phyloP scores from a whole-genome alignment of 2,888 invertebrate genomes.

The Acrobasis consociella region DNA sequence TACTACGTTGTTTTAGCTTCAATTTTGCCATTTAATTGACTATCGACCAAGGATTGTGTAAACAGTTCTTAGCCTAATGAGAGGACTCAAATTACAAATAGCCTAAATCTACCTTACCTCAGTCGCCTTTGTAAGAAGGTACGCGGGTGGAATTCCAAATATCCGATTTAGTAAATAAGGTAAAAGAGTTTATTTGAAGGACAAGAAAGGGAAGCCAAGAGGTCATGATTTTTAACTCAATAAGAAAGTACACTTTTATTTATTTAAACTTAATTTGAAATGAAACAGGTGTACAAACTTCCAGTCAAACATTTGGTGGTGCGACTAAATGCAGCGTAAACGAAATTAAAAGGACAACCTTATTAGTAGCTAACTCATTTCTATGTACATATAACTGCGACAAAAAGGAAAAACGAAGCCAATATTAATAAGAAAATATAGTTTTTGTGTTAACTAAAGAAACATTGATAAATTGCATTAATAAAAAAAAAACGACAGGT shows the following conservation, averaged over 20 bases:
- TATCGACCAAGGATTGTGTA: conserved; percentile 6
- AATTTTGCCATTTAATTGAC: background rate
- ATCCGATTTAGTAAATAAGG: conserved; percentile 38
- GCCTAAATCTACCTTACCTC: conserved; percentile 36
- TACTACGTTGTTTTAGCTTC: background rate
- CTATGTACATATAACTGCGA: too few relatives aligned
- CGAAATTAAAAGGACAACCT: too few relatives aligned
- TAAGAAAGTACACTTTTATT: too few relatives aligned
- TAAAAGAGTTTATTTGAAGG: conserved; percentile 38
- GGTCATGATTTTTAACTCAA: conserved; percentile 1
- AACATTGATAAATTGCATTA: background rate
- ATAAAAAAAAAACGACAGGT: too few relatives aligned
- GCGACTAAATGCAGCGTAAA: too few relatives aligned
- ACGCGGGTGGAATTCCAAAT: conserved; percentile 41
- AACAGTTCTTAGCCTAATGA: conserved; percentile 18
- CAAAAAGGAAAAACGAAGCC: too few relatives aligned
- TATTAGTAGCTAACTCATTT: too few relatives aligned
- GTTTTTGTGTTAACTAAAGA: too few relatives aligned
- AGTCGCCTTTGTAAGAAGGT: conserved; percentile 24
- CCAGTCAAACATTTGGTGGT: too few relatives aligned
- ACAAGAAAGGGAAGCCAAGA: background rate
- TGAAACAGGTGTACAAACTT: too few relatives aligned
- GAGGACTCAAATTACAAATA: conserved; percentile 43
- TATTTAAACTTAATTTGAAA: too few relatives aligned
- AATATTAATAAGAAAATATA: too few relatives aligned